These are phyloP conservation scores for Aphaenogaster rudis DNA, from an alignment of 1,140 invertebrate genomes.

Conservation along the genomic window DNA sequence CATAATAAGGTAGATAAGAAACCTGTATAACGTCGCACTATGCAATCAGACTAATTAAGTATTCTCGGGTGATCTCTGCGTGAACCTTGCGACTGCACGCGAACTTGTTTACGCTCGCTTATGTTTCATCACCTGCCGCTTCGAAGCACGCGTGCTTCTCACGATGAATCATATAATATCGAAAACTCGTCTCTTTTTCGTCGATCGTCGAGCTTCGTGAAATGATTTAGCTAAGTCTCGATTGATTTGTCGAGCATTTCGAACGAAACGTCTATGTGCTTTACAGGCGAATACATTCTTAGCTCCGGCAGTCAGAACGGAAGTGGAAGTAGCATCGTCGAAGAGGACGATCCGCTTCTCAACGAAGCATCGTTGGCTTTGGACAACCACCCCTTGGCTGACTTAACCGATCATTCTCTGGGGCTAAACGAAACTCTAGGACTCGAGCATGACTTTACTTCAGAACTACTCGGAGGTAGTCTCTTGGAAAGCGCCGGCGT, in stretches of 20 bases:
- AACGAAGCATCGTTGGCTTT: slow-evolving; percentile 80
- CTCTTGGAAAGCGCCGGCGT: slow-evolving; percentile 81
- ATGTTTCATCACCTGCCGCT: slow-evolving; percentile 52
- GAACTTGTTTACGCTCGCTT: slow-evolving; percentile 73
- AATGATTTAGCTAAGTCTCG: background rate
- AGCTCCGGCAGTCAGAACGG: slow-evolving; percentile 74
- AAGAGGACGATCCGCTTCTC: slow-evolving; percentile 78
- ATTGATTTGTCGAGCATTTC: background rate
- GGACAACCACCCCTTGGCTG: slow-evolving; percentile 80
- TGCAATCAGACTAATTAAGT: slow-evolving; percentile 70
- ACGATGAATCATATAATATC: slow-evolving; percentile 6
- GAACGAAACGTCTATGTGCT: background rate
- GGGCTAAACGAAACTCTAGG: slow-evolving; percentile 82
- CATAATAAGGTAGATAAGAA: slow-evolving; percentile 46
- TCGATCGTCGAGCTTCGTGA: background rate
- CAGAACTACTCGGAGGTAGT: slow-evolving; percentile 81
- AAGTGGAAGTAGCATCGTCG: slow-evolving; percentile 70
- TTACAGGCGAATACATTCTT: slow-evolving; percentile 85
- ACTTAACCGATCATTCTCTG: slow-evolving; percentile 83
- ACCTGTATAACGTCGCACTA: slow-evolving; percentile 1
- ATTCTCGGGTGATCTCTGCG: slow-evolving; percentile 58
- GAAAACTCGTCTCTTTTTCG: background rate
- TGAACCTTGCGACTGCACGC: slow-evolving; percentile 65
- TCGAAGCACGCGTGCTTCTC: slow-evolving; percentile 19
- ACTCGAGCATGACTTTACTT: slow-evolving; percentile 85